A percentile compares a stretch with the other conserved stretches of the same genome.
Evolutionary conservation across 2,888 invertebrate species (phyloP).

Genomic region (Phania funesta): DNA sequence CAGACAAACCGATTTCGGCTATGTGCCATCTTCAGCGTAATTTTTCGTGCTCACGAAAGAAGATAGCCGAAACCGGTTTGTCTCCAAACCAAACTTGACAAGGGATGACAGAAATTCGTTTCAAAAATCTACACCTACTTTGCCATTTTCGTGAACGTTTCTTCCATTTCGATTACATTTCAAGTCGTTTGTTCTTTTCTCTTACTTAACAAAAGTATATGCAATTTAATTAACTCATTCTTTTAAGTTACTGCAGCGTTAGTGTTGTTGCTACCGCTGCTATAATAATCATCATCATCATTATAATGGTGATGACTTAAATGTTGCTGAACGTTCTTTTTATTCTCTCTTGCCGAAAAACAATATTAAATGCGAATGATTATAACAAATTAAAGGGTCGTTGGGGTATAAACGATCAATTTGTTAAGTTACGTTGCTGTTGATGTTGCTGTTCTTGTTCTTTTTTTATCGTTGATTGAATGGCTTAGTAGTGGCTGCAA

Average conservation of each 20-base stretch:
- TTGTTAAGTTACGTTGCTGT: conserved; percentile 46
- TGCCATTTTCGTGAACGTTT: too few species aligned
- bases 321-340: conserved; percentile 58
- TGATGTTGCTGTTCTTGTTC: conserved; percentile 23
- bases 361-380: conserved; percentile 33
- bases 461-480: not conserved
- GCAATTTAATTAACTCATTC: too few species aligned
- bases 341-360: conserved; percentile 4
- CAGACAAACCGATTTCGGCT: too few species aligned
- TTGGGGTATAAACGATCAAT: conserved; percentile 63
- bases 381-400: conserved; percentile 53
- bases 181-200: too few species aligned
- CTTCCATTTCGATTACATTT: too few species aligned
- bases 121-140: too few species aligned
- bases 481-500: not conserved
- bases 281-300: conserved; percentile 30
- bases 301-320: conserved; percentile 59
- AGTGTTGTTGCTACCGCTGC: conserved; percentile 29
- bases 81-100: too few species aligned
- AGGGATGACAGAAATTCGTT: too few species aligned
- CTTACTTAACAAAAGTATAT: too few species aligned
- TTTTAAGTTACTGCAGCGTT: not conserved
- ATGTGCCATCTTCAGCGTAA: too few species aligned
- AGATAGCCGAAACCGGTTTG: too few species aligned
- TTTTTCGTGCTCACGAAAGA: too few species aligned